Conservation (phyloP, 2,888 invertebrate species). For the Pseudoips prasinana region DNA sequence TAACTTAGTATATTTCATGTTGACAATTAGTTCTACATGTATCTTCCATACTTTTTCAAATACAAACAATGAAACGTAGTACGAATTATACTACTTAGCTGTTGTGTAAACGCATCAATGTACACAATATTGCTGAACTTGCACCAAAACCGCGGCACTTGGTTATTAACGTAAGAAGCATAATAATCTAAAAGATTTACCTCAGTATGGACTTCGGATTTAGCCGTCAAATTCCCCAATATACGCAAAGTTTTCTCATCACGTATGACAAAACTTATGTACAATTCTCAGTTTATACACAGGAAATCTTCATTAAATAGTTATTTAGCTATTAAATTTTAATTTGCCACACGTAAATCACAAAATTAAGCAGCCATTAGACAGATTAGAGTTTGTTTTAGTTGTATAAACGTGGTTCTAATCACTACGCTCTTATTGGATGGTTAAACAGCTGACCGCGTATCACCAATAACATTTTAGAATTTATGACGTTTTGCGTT, state of each 20-base stretch:
- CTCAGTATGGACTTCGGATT: conserved; percentile 39
- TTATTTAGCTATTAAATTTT: conserved; percentile 24
- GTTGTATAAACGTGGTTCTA: conserved; percentile 27
- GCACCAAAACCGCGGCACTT: no score
- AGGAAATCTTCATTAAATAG: conserved; percentile 9
- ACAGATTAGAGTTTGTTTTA: conserved; percentile 37
- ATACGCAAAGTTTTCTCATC: conserved; percentile 11
- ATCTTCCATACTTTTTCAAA: no score
- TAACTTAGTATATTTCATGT: no score
- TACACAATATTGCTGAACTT: no score
- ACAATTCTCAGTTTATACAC: conserved; percentile 12
- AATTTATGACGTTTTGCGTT: no score
- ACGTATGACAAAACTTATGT: conserved; percentile 9
- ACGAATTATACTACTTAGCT: no score
- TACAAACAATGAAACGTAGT: no score
- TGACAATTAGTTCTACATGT: no score
- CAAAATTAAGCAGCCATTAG: conserved; percentile 51
- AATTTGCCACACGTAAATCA: conserved; percentile 47
- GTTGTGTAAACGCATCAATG: no score
- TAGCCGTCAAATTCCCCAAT: conserved; percentile 19
- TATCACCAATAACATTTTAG: no score
- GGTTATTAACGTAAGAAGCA: conserved; percentile 36
- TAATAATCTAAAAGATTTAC: conserved; percentile 47
- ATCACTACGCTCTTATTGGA: conserved; percentile 24
- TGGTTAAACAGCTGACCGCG: no score